Evolutionary conservation across 2,888 invertebrate species (phyloP).

Genomic region (Melanargia galathea): DNA sequence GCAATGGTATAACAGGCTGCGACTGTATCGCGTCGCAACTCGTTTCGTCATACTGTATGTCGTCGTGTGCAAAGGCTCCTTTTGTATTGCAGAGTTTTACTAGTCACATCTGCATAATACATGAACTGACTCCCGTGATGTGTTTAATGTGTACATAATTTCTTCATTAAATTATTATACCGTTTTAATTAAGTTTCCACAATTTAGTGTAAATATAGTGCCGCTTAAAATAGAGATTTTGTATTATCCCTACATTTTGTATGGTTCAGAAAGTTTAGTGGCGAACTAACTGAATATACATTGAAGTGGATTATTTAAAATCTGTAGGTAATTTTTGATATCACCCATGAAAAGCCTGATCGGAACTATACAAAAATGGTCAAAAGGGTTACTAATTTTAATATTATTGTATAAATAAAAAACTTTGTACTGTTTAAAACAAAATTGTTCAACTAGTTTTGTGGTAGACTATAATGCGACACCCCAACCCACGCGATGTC

Average conservation of each 20-base stretch:
- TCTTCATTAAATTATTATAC: constrained; percentile 4
- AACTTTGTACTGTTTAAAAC: too few species aligned
- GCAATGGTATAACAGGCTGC: too few species aligned
- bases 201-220: constrained; percentile 17
- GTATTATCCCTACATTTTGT: constrained; percentile 4
- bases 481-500: too few species aligned
- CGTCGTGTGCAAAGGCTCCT: background rate
- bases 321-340: background rate
- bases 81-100: constrained; percentile 15
- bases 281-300: background rate
- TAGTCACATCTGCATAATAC: constrained; percentile 23
- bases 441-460: too few species aligned
- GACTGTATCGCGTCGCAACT: too few species aligned
- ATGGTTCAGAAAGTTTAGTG: constrained; percentile 2
- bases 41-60: background rate
- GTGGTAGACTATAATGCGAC: too few species aligned
- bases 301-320: background rate
- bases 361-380: background rate
- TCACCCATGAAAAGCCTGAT: background rate
- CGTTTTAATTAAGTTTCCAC: constrained; percentile 22
- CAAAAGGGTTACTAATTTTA: too few species aligned
- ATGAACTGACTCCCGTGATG: background rate
- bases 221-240: constrained; percentile 1
- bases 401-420: too few species aligned
- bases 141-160: constrained; percentile 9